These are phyloP conservation scores for Lepus europaeus DNA, from an alignment of 2,113 vertebrate species.

Conservation along the genomic window DNA sequence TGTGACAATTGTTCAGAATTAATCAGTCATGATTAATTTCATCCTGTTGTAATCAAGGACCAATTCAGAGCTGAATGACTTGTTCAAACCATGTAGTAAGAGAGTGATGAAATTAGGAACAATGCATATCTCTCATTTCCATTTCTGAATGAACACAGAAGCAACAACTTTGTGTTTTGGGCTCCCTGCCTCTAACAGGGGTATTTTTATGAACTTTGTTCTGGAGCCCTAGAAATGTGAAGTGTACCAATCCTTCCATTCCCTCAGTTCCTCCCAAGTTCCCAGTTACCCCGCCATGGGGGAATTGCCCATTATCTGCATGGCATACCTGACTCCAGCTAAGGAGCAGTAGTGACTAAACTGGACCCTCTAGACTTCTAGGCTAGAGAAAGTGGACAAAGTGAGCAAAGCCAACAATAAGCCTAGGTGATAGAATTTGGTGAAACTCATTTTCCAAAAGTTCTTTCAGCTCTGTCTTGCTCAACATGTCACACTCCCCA, in stretches of 20 bases:
- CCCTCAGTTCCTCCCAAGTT: conserved; percentile 6
- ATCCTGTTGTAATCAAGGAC: conserved; percentile 54
- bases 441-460: conserved; percentile 83
- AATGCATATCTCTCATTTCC: conserved; percentile 5
- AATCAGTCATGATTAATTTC: conserved; percentile 42
- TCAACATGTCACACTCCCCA: conserved; percentile 73
- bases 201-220: neutral
- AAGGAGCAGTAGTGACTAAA: neutral
- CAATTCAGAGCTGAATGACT: conserved; percentile 60
- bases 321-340: neutral
- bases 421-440: conserved; percentile 62
- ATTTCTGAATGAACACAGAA: conserved; percentile 2
- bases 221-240: neutral
- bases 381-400: conserved; percentile 19
- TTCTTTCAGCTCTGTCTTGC: conserved; percentile 77
- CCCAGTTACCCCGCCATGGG: neutral
- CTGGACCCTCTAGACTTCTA: conserved; percentile 11
- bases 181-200: neutral
- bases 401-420: neutral
- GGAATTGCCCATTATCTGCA: neutral
- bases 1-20: conserved; percentile 54
- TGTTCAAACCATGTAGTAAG: conserved; percentile 59
- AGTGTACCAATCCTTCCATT: neutral
- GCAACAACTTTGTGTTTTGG: neutral
- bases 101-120: conserved; percentile 54